A percentile compares a stretch with the other conserved stretches of the same genome.
Evolutionary conservation across 2,888 invertebrate genomes (phyloP).

Genomic region (Polylopha cassiicola): DNA sequence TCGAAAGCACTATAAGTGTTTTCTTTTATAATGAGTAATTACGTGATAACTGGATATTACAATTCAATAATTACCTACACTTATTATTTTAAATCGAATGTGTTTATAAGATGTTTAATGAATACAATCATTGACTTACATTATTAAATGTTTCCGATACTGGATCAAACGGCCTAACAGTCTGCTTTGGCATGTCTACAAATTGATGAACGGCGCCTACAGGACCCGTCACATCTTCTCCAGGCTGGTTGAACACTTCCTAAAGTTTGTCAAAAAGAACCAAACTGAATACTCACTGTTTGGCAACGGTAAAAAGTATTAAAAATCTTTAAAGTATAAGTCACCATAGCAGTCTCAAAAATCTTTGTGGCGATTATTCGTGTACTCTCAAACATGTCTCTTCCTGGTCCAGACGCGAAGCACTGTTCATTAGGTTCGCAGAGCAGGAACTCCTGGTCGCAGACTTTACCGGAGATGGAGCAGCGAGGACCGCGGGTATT

Average conservation of each 20-base stretch:
- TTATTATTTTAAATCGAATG: no score
- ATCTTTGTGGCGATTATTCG: slow-evolving; percentile 90
- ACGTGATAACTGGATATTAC: no score
- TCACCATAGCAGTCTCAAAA: slow-evolving; percentile 85
- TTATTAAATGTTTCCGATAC: slow-evolving; percentile 72
- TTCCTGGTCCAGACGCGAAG: slow-evolving; percentile 92
- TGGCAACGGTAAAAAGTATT: no score
- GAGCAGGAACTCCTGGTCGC: slow-evolving; percentile 84
- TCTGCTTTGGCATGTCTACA: slow-evolving; percentile 87
- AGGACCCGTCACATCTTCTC: slow-evolving; percentile 84
- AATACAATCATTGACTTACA: no score
- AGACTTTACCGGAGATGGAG: slow-evolving; percentile 84
- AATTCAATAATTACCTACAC: no score
- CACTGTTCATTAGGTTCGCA: slow-evolving; percentile 84
- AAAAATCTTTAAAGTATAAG: no score
- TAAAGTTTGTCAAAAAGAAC: slow-evolving; percentile 38
- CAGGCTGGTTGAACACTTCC: slow-evolving; percentile 77
- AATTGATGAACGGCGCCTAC: slow-evolving; percentile 87
- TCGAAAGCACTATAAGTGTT: no score
- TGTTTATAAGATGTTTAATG: no score
- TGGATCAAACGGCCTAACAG: slow-evolving; percentile 77
- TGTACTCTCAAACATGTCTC: slow-evolving; percentile 94
- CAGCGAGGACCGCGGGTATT: slow-evolving; percentile 92
- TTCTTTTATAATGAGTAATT: no score
- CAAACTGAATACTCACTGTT: background rate